Base-by-base conservation (phyloP, 2,797 vertebrate species). In the Ammospiza maritima region DNA sequence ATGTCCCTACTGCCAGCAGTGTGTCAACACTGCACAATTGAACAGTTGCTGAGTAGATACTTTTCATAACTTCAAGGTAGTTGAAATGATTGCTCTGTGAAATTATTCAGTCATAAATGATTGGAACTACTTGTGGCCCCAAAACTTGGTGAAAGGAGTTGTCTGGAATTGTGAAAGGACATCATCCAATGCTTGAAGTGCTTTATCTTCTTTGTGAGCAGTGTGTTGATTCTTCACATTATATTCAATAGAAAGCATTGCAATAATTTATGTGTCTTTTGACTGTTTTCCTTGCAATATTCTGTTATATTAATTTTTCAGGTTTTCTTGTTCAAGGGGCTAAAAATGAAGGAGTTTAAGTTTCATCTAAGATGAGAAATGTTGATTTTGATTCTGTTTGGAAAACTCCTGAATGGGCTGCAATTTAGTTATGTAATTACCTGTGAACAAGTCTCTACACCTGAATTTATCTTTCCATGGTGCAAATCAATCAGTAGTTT, bases 61-160 rank as follows among this genome's bases (percentile, higher is more conserved):
- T 89, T 92, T 84, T 90, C n/a, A 14, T 79, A 95, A 91, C 76
- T 86, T 53, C n/a, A 73, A 94, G 36, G 60, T 51, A 74, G 23
- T 47, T 92, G 57, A 85, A 95, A 83, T n/a, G 23, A 57, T 48
- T 72, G 9, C 22, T 84, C 38, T 69, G 23, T 93, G 77, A 95
- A 95, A 92, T 92, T 91, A 77, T 19, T 82, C 56, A 86, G 34
- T 87, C 67, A 79, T 73, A 65, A 93, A 85, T 14, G 1, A 58
- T 5, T 91, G 32, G 78, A 93, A 94, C 89, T 71, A 73, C n/a
- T 78, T 4, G 0, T 54, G 45, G 18, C 25, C 23, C 87, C 36
- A 76, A 66, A 75, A 73, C 9, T 38, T 75, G 75, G 36, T 44
- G 38, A 47, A 85, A 66, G 45, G 19, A 57, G 8, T 50, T 60